Evolutionary conservation across 2,113 vertebrate species (phyloP).

Genomic region (Tapirus terrestris): DNA sequence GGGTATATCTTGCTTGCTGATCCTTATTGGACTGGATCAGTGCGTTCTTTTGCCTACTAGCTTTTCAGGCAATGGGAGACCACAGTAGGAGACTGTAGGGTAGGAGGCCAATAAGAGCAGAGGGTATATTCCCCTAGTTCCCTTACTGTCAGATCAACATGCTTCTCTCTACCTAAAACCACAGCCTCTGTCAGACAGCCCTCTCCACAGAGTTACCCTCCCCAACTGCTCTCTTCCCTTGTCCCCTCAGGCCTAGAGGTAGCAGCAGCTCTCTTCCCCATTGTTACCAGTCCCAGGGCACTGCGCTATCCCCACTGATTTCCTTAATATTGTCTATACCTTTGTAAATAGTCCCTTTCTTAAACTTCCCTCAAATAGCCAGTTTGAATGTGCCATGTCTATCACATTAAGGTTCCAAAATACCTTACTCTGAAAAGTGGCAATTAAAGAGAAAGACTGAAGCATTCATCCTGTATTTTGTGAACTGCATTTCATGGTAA

Average conservation of each 20-base stretch:
- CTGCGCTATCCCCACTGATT: not conserved
- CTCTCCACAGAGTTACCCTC: not conserved
- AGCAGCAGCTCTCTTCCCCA: not conserved
- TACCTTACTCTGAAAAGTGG: constrained; percentile 12
- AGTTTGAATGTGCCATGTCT: not conserved
- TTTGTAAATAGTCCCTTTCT: constrained; percentile 31
- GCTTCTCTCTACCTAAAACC: not conserved
- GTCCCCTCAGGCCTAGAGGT: not conserved
- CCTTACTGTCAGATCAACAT: not conserved
- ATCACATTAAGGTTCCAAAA: constrained; percentile 38
- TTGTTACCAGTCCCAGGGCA: not conserved
- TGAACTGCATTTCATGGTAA: constrained; percentile 7
- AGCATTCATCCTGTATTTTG: not conserved
- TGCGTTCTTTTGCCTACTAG: not conserved
- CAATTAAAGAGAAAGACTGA: constrained; percentile 30
- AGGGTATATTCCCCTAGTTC: not conserved
- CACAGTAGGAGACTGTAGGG: not conserved
- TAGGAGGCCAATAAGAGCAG: not conserved
- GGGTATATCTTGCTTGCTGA: not conserved
- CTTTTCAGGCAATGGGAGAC: not conserved
- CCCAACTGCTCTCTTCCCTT: not conserved
- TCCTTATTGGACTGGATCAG: not conserved
- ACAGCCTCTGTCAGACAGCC: not conserved
- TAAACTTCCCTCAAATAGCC: constrained; percentile 36
- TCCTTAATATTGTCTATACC: constrained; percentile 11